phyloP scores from a whole-genome alignment of 2,888 invertebrate genomes.

The Caenorhabditis japonica region DNA sequence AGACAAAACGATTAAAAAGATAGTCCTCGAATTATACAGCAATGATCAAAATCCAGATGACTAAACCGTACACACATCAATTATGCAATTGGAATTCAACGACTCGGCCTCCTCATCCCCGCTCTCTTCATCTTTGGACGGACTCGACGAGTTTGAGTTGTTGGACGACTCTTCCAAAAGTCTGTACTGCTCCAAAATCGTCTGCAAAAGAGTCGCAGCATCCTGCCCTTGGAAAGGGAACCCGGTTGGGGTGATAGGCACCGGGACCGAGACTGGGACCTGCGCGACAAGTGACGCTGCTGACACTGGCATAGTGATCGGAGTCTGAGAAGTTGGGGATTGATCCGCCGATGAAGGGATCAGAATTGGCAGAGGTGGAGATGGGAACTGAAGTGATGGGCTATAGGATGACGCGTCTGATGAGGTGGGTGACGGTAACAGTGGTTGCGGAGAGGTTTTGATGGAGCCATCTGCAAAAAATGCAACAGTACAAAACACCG shows the following conservation, averaged over 20 bases:
- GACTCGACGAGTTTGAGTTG: slow-evolving; percentile 36
- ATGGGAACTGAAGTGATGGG: slow-evolving; percentile 51
- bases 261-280: too few relatives aligned
- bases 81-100: slow-evolving; percentile 51
- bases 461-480: slow-evolving; percentile 46
- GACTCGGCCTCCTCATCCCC: slow-evolving; percentile 35
- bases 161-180: slow-evolving; percentile 39
- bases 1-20: slow-evolving; percentile 6
- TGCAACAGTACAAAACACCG: not conserved
- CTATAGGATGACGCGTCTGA: slow-evolving; percentile 58
- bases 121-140: slow-evolving; percentile 34
- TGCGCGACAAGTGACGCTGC: slow-evolving; percentile 45
- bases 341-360: slow-evolving; percentile 36
- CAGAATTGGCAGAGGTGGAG: slow-evolving; percentile 46
- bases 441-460: slow-evolving; percentile 52
- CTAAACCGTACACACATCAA: slow-evolving; percentile 60
- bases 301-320: slow-evolving; percentile 19
- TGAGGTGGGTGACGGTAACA: slow-evolving; percentile 59
- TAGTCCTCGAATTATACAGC: slow-evolving; percentile 52
- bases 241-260: too few relatives aligned
- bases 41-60: slow-evolving; percentile 1
- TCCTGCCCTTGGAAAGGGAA: slow-evolving; percentile 36
- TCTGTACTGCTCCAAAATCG: slow-evolving; percentile 54
- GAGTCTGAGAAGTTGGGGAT: slow-evolving; percentile 31
- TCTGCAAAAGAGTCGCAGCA: slow-evolving; percentile 28